These are phyloP conservation scores for Tetheella fluctuosa DNA, from an alignment of 2,888 invertebrate species.

Conservation along the genomic window DNA sequence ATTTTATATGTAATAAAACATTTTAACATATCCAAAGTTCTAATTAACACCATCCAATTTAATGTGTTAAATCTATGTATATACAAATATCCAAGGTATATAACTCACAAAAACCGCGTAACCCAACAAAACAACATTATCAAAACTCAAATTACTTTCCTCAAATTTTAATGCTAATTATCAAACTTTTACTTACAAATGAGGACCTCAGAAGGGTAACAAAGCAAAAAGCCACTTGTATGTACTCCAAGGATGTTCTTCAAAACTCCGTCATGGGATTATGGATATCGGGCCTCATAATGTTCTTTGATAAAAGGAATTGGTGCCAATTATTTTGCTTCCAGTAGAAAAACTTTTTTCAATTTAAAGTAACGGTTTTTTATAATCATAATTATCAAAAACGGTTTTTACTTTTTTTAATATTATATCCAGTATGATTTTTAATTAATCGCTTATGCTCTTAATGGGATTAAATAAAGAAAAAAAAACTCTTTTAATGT, in stretches of 20 bases:
- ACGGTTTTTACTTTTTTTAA: background rate
- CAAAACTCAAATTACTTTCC: constrained; percentile 13
- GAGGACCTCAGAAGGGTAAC: constrained; percentile 16
- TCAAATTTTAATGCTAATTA: constrained; percentile 28
- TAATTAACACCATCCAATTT: background rate
- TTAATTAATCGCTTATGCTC: background rate
- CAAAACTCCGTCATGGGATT: background rate
- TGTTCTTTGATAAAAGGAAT: background rate
- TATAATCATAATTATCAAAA: background rate
- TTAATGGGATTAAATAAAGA: background rate
- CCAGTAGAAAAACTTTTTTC: background rate
- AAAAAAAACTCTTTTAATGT: background rate
- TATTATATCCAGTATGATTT: background rate
- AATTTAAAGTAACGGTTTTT: background rate
- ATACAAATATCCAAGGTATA: background rate
- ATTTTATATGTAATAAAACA: background rate
- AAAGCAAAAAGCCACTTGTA: constrained; percentile 4
- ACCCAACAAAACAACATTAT: constrained; percentile 10
- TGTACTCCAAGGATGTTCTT: background rate
- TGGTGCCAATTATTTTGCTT: background rate
- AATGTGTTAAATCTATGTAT: background rate
- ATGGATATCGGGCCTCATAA: background rate
- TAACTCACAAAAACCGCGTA: background rate
- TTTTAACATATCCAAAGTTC: too few species aligned
- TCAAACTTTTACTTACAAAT: constrained; percentile 23